Conservation (phyloP, 2,888 invertebrate species). For the Clitarchus hookeri region DNA sequence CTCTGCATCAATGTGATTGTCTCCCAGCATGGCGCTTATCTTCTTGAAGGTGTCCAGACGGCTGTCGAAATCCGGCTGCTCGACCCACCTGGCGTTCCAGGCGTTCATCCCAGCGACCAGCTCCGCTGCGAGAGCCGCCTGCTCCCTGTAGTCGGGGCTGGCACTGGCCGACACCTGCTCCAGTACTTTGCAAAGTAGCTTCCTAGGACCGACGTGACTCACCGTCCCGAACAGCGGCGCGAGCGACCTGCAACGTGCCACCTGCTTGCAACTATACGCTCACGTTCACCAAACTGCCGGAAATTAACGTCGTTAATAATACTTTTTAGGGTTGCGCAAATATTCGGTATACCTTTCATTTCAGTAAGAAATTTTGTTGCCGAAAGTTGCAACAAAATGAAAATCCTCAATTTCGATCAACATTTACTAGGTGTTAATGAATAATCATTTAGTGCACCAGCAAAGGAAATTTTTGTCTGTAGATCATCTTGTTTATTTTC, state of each 20-base stretch:
- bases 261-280: background rate
- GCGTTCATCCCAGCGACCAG: conserved; percentile 75
- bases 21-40: conserved; percentile 61
- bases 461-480: too few relatives aligned
- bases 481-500: too few relatives aligned
- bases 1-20: conserved; percentile 62
- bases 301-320: too few relatives aligned
- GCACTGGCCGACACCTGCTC: conserved; percentile 58
- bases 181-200: conserved; percentile 68
- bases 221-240: conserved; percentile 75
- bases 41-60: conserved; percentile 77
- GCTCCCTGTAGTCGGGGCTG: background rate
- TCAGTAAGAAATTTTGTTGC: too few relatives aligned
- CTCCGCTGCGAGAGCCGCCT: conserved; percentile 3
- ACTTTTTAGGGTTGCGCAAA: too few relatives aligned
- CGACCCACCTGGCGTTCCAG: conserved; percentile 85
- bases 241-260: conserved; percentile 52
- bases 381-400: too few relatives aligned
- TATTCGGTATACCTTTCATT: too few relatives aligned
- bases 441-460: too few relatives aligned
- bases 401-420: too few relatives aligned
- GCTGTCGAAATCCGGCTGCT: conserved; percentile 88
- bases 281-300: too few relatives aligned
- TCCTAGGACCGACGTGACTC: conserved; percentile 67
- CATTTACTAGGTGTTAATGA: too few relatives aligned